Conservation (phyloP, 2,797 vertebrate genomes). For the Siniperca scherzeri region DNA sequence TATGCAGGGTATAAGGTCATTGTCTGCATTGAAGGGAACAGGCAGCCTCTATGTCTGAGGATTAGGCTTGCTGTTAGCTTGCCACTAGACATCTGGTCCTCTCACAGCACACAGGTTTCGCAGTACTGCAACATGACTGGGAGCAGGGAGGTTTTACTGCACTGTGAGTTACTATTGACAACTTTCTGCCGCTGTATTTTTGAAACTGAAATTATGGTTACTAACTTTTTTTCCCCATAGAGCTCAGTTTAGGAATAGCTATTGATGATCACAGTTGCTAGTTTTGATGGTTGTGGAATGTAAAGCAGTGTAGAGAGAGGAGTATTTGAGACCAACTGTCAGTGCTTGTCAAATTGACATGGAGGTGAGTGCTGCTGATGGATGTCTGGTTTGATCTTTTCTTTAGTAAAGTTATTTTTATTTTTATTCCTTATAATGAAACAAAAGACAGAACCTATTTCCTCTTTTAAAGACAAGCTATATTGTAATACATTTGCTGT, state of each 20-base stretch:
- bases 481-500: background rate
- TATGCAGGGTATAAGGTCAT: conserved; percentile 82
- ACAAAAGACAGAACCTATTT: background rate
- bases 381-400: background rate
- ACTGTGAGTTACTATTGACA: conserved; percentile 87
- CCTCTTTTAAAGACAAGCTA: background rate
- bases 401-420: background rate
- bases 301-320: background rate
- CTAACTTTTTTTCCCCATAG: background rate
- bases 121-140: conserved; percentile 84
- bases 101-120: conserved; percentile 68
- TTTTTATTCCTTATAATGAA: background rate
- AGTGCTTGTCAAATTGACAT: background rate
- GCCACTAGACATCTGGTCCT: conserved; percentile 79
- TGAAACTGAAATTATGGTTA: conserved; percentile 3
- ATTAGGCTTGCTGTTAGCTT: conserved; percentile 82
- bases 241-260: background rate
- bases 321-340: background rate
- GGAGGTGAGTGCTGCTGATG: background rate
- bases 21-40: conserved; percentile 78
- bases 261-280: background rate
- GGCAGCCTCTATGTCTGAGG: conserved; percentile 77
- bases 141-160: conserved; percentile 88
- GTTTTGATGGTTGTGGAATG: background rate
- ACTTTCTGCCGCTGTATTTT: conserved; percentile 12